Conservation (phyloP, 2,888 invertebrate species). For the Gastracanthus pulcherrimus region DNA sequence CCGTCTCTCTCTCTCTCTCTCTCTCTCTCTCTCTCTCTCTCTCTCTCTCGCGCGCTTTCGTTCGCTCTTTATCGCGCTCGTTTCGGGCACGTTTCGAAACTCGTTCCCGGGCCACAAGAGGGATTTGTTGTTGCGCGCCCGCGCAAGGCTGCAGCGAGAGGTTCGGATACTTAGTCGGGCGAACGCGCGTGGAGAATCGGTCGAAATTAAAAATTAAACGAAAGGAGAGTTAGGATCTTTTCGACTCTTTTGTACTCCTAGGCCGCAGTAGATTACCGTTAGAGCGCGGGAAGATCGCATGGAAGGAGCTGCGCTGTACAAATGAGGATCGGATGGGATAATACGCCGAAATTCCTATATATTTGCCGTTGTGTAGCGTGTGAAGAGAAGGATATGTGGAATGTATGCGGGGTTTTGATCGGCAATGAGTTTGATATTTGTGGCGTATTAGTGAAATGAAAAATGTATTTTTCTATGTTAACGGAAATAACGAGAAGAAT, state of each 20-base stretch:
- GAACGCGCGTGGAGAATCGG: conserved; percentile 67
- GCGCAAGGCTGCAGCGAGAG: too few species aligned
- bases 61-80: too few species aligned
- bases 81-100: too few species aligned
- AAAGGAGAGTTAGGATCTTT: conserved; percentile 36
- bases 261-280: neutral
- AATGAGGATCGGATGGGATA: too few species aligned
- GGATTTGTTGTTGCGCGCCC: too few species aligned
- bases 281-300: neutral
- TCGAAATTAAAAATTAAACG: conserved; percentile 67
- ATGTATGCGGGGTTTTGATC: too few species aligned
- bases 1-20: conserved; percentile 20
- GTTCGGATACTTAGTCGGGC: conserved; percentile 59
- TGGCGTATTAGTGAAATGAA: too few species aligned
- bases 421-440: too few species aligned
- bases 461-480: too few species aligned
- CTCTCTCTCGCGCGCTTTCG: neutral
- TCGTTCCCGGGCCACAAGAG: neutral
- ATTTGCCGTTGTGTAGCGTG: neutral
- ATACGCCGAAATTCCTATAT: neutral
- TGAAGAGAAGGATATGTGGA: too few species aligned
- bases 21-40: conserved; percentile 25
- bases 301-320: neutral
- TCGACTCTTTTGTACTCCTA: neutral
- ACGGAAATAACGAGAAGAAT: too few species aligned